Conservation (phyloP, 1,140 invertebrate species). For the Acyrthosiphon pisum region DNA sequence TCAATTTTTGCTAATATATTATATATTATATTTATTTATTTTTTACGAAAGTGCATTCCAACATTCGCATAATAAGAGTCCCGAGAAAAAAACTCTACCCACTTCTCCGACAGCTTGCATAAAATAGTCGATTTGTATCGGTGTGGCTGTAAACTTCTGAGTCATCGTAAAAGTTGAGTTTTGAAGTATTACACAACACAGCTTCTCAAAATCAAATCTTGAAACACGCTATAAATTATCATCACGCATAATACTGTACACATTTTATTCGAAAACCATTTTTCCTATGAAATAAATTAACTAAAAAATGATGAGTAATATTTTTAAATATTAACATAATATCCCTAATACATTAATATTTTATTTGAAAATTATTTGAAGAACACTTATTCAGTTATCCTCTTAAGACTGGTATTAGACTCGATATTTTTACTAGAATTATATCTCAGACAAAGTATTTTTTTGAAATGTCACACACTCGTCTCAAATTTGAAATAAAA, state of each 20-base stretch:
- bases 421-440: not conserved
- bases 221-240: not conserved
- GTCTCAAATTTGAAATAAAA: not conserved
- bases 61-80: not conserved
- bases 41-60: not conserved
- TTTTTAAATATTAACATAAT: not conserved
- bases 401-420: not conserved
- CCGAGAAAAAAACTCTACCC: not conserved
- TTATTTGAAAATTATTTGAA: not conserved
- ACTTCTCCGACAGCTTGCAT: not conserved
- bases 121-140: conserved; percentile 23
- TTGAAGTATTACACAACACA: conserved; percentile 27
- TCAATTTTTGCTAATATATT: not conserved
- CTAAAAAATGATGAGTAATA: not conserved
- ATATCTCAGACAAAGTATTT: not conserved
- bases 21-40: not conserved
- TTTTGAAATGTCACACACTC: not conserved
- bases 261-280: conserved; percentile 25
- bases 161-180: conserved; percentile 26
- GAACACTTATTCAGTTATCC: not conserved
- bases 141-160: not conserved
- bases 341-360: not conserved
- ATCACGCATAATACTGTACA: not conserved
- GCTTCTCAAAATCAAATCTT: not conserved
- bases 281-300: not conserved